Evolutionary conservation across 2,797 vertebrate genomes (phyloP).

Genomic region (Karalla daura): DNA sequence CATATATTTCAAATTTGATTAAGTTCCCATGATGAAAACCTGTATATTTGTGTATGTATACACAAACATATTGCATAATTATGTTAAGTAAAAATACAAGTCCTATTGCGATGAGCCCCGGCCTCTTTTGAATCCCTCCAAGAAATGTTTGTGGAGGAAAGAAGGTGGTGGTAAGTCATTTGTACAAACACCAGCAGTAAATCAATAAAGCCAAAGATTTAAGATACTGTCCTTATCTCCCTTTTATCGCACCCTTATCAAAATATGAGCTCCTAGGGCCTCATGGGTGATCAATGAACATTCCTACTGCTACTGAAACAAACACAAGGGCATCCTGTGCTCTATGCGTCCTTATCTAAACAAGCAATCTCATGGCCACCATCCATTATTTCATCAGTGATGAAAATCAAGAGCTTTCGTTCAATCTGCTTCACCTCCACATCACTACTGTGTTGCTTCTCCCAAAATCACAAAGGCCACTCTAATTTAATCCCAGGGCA

Average conservation of each 20-base stretch:
- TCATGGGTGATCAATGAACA: slow-evolving; percentile 70
- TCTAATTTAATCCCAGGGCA: neutral
- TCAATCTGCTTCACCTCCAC: slow-evolving; percentile 16
- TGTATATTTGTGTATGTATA: neutral
- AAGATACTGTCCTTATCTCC: slow-evolving; percentile 78
- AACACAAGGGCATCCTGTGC: slow-evolving; percentile 71
- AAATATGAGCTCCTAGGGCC: slow-evolving; percentile 70
- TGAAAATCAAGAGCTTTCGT: slow-evolving; percentile 46
- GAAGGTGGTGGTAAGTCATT: slow-evolving; percentile 35
- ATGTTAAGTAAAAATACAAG: too few relatives aligned
- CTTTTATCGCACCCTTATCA: slow-evolving; percentile 77
- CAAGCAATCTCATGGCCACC: slow-evolving; percentile 58
- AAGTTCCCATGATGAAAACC: too few relatives aligned
- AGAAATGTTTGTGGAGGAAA: slow-evolving; percentile 44
- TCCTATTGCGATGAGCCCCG: slow-evolving; percentile 22
- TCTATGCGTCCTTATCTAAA: slow-evolving; percentile 55
- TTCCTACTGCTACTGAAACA: slow-evolving; percentile 76
- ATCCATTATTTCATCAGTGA: slow-evolving; percentile 57
- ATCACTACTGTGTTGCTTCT: neutral
- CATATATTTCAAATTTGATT: slow-evolving; percentile 38
- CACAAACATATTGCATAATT: neutral
- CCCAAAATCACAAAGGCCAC: neutral
- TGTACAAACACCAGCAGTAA: slow-evolving; percentile 57
- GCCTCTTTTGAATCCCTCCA: slow-evolving; percentile 25
- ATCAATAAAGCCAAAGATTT: slow-evolving; percentile 77